Base-by-base conservation (phyloP, 1,140 invertebrate species). In the Paralvinella palmiformis region DNA sequence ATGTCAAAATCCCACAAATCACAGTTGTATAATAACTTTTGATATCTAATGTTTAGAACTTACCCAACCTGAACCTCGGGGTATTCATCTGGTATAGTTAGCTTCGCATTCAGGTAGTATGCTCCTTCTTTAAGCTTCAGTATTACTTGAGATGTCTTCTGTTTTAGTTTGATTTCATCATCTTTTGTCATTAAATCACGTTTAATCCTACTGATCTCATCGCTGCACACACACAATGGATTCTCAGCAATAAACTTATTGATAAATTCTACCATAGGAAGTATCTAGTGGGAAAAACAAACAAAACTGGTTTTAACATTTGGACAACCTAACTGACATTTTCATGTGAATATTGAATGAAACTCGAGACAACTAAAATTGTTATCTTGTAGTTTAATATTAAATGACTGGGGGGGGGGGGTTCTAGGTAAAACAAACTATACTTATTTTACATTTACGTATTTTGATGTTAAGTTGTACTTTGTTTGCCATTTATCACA, bases 201-300 rank as follows among this genome's bases (percentile, higher is more conserved):
- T 64, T 88, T 87, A 52, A 90, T 76, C 22, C 79, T 72, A 62
- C 84, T 82, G 59, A 91, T 87, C 78, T 91, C 89, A 71, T 89
- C 87, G 53, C 87, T 86, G 70, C 88, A 89, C 45, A 88, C 87
- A 71, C 85, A 87, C 6, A 91, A 77, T 0, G 88, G 86, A 80
- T 89, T 88, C 48, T 89, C 87, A 31, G 86, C 82, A 3, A 91
- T 78, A 74, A 89, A 91, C 56, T 83, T 85, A 45, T 82, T 75
- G 2, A 89, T 74, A 72, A 89, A 88, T 65, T 84, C 82, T 17
- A 89, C 72, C 7, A 85, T 76, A 24, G 79, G 74, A 31, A 86
- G 69, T 36, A 86, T 72, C 83, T 85, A n/a, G n/a, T n/a, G 72
- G 24, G 72, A 70, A 62, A 62, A 58, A 62, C 70, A 64, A 61